These are phyloP conservation scores for Cryptops parisi DNA, from an alignment of 2,888 invertebrate genomes.

Conservation along the genomic window DNA sequence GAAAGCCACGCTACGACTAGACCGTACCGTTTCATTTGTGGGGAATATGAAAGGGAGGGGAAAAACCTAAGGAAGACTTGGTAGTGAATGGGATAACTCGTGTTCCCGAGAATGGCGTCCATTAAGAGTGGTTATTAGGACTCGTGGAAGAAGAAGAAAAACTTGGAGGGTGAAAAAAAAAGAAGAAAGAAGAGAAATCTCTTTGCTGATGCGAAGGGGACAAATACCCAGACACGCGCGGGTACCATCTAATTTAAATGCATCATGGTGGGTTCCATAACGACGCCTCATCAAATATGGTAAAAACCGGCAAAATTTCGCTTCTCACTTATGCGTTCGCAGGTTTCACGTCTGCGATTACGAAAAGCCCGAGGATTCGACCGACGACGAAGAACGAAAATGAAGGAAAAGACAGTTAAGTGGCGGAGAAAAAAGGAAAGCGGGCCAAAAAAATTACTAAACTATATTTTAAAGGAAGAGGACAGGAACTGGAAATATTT, in stretches of 20 bases:
- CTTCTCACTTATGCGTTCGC: background rate
- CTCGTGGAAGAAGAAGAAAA: slow-evolving; percentile 3
- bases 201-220: too few species aligned
- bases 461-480: too few species aligned
- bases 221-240: background rate
- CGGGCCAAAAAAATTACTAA: too few species aligned
- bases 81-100: slow-evolving; percentile 1
- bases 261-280: slow-evolving; percentile 5
- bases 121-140: slow-evolving; percentile 11
- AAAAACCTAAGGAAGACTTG: background rate
- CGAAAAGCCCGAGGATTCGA: background rate
- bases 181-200: too few species aligned
- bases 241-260: slow-evolving; percentile 7
- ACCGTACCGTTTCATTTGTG: background rate
- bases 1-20: too few species aligned
- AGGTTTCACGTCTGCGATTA: background rate
- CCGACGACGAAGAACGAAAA: background rate
- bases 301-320: background rate
- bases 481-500: too few species aligned
- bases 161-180: too few species aligned
- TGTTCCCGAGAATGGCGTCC: slow-evolving; percentile 6
- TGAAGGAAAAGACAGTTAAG: background rate
- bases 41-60: background rate
- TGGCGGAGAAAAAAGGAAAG: background rate
- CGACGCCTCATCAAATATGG: slow-evolving; percentile 11